phyloP scores from a whole-genome alignment of 2,113 vertebrate genomes.

The Vidua chalybeata region DNA sequence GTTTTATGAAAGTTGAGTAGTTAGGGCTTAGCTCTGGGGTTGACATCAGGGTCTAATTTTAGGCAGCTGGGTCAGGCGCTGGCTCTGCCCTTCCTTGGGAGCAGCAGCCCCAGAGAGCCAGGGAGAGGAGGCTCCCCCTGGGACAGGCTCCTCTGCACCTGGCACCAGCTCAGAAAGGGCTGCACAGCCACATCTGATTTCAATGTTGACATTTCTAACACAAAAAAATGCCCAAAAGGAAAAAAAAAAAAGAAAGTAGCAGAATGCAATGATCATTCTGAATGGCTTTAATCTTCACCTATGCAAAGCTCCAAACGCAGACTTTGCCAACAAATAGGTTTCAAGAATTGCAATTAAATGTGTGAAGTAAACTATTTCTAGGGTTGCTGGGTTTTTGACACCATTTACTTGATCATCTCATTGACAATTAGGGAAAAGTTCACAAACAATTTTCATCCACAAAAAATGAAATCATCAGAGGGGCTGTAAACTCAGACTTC shows the following conservation, averaged over 20 bases:
- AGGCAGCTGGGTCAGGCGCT: neutral
- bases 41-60: constrained; percentile 60
- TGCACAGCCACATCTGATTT: fast-evolving
- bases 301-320: neutral
- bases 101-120: neutral
- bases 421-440: neutral
- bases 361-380: neutral
- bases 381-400: neutral
- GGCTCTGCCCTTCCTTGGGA: neutral
- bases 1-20: constrained; percentile 49
- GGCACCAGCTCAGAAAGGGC: neutral
- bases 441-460: neutral
- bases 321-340: neutral
- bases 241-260: neutral
- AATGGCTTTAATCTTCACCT: neutral
- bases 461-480: neutral
- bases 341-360: neutral
- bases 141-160: neutral
- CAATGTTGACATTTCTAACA: neutral
- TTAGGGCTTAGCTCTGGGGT: neutral
- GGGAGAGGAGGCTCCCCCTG: neutral
- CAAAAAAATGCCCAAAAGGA: neutral
- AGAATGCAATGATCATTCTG: neutral
- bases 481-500: neutral
- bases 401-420: neutral